These are phyloP conservation scores for Maccullochella peelii DNA, from an alignment of 2,113 vertebrate species.

Conservation along the genomic window DNA sequence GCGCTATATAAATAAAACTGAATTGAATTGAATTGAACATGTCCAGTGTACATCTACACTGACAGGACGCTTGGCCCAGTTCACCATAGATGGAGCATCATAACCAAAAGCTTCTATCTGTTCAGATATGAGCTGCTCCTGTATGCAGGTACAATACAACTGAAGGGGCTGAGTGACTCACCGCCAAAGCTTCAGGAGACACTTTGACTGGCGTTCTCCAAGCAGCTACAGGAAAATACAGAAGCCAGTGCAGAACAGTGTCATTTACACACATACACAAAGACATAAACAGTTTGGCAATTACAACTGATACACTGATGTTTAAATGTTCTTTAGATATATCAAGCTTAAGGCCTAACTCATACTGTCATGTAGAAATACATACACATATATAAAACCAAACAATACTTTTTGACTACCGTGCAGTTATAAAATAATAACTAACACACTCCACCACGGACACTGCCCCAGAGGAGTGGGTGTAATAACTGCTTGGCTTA, in stretches of 20 bases:
- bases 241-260: not conserved
- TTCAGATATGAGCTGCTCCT: too few species aligned
- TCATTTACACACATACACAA: not conserved
- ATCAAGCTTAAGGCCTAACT: too few species aligned
- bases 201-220: slow-evolving; percentile 94
- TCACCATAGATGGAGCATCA: too few species aligned
- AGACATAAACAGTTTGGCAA: not conserved
- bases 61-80: too few species aligned
- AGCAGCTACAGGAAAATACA: slow-evolving; percentile 83
- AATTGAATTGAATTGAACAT: too few species aligned
- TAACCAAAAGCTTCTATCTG: too few species aligned
- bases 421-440: not conserved
- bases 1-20: too few species aligned
- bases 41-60: too few species aligned
- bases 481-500: not conserved
- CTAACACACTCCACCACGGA: not conserved
- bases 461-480: not conserved
- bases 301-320: not conserved
- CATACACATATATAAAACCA: not conserved
- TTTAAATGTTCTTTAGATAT: not conserved
- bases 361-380: not conserved
- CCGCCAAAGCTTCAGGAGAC: slow-evolving; percentile 90
- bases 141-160: too few species aligned
- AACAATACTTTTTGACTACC: not conserved
- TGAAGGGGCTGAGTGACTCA: slow-evolving; percentile 72